Evolutionary conservation across 2,797 vertebrate species (phyloP), one percentile per base, ranked within the genome.

Genomic region (Parauchenoglanis ngamensis): DNA sequence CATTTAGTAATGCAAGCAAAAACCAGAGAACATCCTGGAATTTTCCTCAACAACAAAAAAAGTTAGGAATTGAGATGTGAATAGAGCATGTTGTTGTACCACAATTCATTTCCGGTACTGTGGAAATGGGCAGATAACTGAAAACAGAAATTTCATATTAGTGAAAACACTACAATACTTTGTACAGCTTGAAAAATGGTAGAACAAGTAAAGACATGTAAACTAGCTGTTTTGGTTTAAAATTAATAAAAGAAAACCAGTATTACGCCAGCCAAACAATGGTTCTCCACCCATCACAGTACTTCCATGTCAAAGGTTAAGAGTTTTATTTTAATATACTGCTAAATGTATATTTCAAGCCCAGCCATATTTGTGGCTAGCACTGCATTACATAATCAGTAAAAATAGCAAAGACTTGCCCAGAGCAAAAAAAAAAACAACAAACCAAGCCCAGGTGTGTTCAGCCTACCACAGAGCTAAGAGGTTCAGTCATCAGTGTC

Each of bases 321-420:
- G 1, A 61, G 28, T 49, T 83, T 31, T 4, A 31, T 65, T 65
- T 21, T 49, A 5, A 67, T 40, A 72, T 57, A 68, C n/a, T 57
- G 21, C 7, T 19, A 57, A 67, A 87, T 84, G 19, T 31, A 79
- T 25, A 49, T 59, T 79, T 59, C 31, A 28, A 21, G 56, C n/a
- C 76, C 46, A 49, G 65, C 40, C 61, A 86, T 49, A 72, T 85
- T 52, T 89, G 85, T 57, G 35, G 49, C 84, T 79, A 80, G 63
- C 70, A 25, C 15, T 44, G 87, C 49, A 67, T 80, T 79, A 65
- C 82, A 6, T 25, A 31, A 31, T 59, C 23, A n/a, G 28, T 85
- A 85, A 86, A 89, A 84, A 86, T 82, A 86, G 88, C 52, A 85
- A 28, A 84, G 52, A 80, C 15, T 76, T 67, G 76, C 65, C 65